Evolutionary conservation across 1,140 invertebrate genomes (phyloP), one percentile per base, ranked within the genome.

Genomic region (Drosophila kurseongensis): DNA sequence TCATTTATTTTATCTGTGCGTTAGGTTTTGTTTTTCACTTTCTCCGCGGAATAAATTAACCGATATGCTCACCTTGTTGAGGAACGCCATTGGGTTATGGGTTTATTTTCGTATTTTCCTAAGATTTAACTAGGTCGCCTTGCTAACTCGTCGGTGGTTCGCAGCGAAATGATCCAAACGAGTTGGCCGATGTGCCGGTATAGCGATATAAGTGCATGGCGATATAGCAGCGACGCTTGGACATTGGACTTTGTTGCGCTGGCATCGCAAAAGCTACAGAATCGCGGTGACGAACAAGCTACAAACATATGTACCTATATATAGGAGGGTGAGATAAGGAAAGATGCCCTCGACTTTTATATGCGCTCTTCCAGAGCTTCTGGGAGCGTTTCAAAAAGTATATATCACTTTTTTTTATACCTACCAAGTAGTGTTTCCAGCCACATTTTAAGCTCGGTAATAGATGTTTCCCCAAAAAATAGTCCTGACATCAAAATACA

Each of bases 11-110:
- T 42, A 9, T 23, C 5, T 44, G 7, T n/a, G 3, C 42, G 8
- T 16, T 6, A 0, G 18, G 18, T 56, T 9, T 9, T 41, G 18
- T 23, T 68, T 23, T 56, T 74, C 73, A 65, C 47, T 75, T 75
- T 75, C 52, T 14, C 14, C 12, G 13, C 14, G 9, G 5, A 5
- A 10, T 51, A 40, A 54, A 16, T 6, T 36, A 41, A 56, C n/a
- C 23, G 14, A 12, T 45, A 41, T 58, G 52, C 88, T 75, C 67
- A 91, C 90, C 90, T 91, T 91, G 52, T 91, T 91, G 38, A 91
- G 69, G 72, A 91, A 91, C 51, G 90, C 90, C 90, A 91, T 85
- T 74, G 42, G 51, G 14, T 29, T 62, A n/a, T 77, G 56, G 59
- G 48, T 50, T 40, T 45, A 65, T 55, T 50, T 44, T 51, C 27